phyloP scores from a whole-genome alignment of 2,113 vertebrate genomes.

The Cheirogaleus medius region DNA sequence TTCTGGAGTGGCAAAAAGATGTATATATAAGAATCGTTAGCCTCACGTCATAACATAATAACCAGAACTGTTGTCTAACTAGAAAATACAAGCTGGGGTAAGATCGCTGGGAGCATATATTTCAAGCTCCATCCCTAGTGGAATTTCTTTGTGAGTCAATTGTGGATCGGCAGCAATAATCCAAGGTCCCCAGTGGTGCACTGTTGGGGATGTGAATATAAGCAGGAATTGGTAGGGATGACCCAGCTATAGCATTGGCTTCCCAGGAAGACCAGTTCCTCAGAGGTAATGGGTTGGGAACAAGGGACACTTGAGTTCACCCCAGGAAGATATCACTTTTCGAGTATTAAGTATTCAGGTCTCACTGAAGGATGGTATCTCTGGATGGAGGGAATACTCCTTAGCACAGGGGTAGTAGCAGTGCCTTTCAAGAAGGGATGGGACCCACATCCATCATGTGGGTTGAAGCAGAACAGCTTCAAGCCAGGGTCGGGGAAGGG shows the following conservation, averaged over 20 bases:
- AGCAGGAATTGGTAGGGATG: neutral
- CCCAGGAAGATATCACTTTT: neutral
- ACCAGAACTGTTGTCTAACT: neutral
- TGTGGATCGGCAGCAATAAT: neutral
- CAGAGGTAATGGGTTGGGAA: neutral
- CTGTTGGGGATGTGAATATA: neutral
- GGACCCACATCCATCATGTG: neutral
- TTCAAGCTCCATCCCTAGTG: neutral
- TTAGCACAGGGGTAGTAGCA: neutral
- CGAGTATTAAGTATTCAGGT: neutral
- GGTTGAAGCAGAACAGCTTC: neutral
- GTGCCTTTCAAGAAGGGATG: neutral
- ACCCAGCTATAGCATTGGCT: neutral
- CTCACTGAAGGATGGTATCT: neutral
- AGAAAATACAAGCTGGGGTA: neutral
- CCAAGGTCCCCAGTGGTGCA: neutral
- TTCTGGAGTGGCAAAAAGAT: neutral
- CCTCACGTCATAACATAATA: neutral
- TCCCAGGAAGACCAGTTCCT: neutral
- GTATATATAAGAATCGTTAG: neutral
- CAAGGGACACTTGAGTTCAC: neutral
- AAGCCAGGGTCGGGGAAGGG: neutral
- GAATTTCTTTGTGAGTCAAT: neutral
- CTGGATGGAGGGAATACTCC: neutral
- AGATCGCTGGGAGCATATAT: neutral